Percentiles rank a stretch among this genome's conserved stretches.
Conservation (phyloP, 2,888 invertebrate genomes). For the Baronia brevicornis region DNA sequence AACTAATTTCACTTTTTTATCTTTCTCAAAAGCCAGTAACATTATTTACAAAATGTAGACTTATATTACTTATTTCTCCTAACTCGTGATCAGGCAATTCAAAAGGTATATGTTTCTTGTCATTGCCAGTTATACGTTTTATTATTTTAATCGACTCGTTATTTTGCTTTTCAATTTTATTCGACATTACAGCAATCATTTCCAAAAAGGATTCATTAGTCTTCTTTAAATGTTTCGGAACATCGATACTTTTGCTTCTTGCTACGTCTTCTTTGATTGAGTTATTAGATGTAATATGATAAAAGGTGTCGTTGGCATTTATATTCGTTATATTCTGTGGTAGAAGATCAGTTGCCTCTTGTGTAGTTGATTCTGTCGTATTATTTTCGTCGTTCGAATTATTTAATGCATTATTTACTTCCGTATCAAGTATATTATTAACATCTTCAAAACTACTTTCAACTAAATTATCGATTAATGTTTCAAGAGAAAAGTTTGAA, state of each 20-base stretch:
- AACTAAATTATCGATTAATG: conserved; percentile 45
- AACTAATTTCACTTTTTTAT: too few species aligned
- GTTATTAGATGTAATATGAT: not conserved
- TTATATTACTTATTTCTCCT: not conserved
- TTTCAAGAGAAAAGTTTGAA: conserved; percentile 39
- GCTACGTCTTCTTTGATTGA: not conserved
- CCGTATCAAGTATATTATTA: conserved; percentile 17
- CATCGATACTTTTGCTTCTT: conserved; percentile 1
- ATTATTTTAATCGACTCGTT: conserved; percentile 44
- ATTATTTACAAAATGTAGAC: too few species aligned
- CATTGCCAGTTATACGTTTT: conserved; percentile 24
- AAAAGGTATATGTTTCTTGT: conserved; percentile 7
- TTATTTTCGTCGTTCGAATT: conserved; percentile 6
- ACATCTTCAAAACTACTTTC: conserved; percentile 32
- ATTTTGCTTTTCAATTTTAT: conserved; percentile 46
- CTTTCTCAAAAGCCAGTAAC: too few species aligned
- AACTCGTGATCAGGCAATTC: not conserved
- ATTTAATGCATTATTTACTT: conserved; percentile 9
- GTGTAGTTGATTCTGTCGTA: conserved; percentile 1
- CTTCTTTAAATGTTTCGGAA: not conserved
- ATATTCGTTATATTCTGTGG: not conserved
- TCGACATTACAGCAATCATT: conserved; percentile 39
- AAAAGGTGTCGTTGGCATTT: too few species aligned
- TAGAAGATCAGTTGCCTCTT: not conserved
- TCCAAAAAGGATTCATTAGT: conserved; percentile 17